Evolutionary conservation across 2,797 vertebrate genomes (phyloP).

Genomic region (Leuciscus waleckii): DNA sequence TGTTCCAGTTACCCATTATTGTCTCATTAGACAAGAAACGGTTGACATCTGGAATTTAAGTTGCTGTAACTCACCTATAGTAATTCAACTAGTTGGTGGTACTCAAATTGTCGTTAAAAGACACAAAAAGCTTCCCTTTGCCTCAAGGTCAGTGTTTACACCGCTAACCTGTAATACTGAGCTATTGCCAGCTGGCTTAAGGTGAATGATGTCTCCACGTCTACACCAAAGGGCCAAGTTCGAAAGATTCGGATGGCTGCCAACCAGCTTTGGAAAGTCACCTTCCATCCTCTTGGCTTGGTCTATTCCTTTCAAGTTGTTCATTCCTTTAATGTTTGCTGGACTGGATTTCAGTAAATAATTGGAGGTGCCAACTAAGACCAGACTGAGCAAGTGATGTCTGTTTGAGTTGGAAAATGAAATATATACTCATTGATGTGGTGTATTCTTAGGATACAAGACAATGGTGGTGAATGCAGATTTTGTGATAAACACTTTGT

Average conservation of each 20-base stretch:
- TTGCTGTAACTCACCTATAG: slow-evolving; percentile 56
- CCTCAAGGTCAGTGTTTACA: slow-evolving; percentile 69
- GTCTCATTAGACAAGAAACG: slow-evolving; percentile 51
- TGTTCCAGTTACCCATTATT: slow-evolving; percentile 36
- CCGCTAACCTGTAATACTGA: slow-evolving; percentile 67
- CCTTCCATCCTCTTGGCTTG: slow-evolving; percentile 59
- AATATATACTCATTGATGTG: slow-evolving; percentile 1
- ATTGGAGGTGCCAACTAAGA: slow-evolving; percentile 12
- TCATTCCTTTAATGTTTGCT: slow-evolving; percentile 27
- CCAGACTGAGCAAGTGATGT: background rate
- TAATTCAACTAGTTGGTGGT: slow-evolving; percentile 53
- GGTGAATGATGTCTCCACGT: slow-evolving; percentile 53
- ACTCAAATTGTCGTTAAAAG: slow-evolving; percentile 54
- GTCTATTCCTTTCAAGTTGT: slow-evolving; percentile 33
- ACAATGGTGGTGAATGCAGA: slow-evolving; percentile 16
- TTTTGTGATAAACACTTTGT: slow-evolving; percentile 5
- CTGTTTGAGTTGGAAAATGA: slow-evolving; percentile 18
- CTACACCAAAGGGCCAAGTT: slow-evolving; percentile 59
- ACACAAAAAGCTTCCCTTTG: slow-evolving; percentile 58
- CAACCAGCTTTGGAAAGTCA: slow-evolving; percentile 64
- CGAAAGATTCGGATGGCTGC: slow-evolving; percentile 58
- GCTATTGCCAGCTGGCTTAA: slow-evolving; percentile 60
- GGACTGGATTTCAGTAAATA: slow-evolving; percentile 37
- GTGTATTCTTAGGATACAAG: slow-evolving; percentile 22
- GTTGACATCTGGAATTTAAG: slow-evolving; percentile 56